phyloP scores from a whole-genome alignment of 2,797 vertebrate genomes.

The Dromococcyx pavoninus region DNA sequence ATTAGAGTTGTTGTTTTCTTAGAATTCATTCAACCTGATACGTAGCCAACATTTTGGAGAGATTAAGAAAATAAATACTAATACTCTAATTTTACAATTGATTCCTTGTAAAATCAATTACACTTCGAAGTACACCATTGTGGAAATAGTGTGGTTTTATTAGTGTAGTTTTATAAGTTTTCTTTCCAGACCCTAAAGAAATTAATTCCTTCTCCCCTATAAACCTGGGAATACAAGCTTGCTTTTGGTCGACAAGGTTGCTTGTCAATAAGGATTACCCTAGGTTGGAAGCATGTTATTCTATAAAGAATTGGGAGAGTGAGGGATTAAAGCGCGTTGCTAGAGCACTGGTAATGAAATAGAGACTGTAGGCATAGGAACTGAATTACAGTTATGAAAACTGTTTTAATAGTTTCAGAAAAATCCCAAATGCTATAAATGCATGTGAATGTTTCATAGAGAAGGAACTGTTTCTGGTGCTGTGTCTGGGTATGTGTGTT shows the following conservation, averaged over 20 bases:
- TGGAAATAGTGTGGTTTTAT: neutral
- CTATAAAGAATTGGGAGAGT: neutral
- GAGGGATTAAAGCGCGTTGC: neutral
- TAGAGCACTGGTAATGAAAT: neutral
- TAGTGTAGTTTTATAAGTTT: neutral
- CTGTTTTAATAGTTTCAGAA: neutral
- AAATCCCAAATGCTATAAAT: neutral
- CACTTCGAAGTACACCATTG: neutral
- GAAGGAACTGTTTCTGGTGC: neutral
- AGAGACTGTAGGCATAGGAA: neutral
- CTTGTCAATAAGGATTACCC: neutral
- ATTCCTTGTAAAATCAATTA: neutral
- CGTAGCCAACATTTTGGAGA: neutral
- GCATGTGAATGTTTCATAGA: neutral
- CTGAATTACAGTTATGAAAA: neutral
- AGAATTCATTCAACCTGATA: neutral
- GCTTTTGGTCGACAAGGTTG: neutral
- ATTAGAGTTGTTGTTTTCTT: neutral
- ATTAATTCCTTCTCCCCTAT: too few relatives aligned
- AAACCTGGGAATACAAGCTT: neutral
- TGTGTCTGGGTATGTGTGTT: neutral
- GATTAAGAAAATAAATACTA: neutral
- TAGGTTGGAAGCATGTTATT: neutral
- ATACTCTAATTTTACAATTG: neutral
- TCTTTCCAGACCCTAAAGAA: neutral